Evolutionary conservation across 2,113 vertebrate species (phyloP).

Genomic region (Calonectris borealis): DNA sequence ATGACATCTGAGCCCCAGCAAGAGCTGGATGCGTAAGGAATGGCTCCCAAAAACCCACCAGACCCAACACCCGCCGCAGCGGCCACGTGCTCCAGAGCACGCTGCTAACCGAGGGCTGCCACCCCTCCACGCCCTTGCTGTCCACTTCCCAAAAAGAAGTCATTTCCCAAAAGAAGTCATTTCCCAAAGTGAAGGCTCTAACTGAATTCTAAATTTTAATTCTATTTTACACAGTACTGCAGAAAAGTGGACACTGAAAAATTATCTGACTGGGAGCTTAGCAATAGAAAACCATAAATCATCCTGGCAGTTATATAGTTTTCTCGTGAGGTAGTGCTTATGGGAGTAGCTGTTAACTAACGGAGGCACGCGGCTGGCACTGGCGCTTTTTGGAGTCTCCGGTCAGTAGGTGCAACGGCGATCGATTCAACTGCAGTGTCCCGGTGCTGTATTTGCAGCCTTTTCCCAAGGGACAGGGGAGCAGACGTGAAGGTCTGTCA

Average conservation of each 20-base stretch:
- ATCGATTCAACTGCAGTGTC: not conserved
- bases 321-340: conserved; percentile 54
- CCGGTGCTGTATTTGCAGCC: not conserved
- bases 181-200: not conserved
- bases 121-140: not conserved
- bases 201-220: conserved; percentile 49
- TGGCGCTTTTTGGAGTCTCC: not conserved
- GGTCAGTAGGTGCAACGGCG: not conserved
- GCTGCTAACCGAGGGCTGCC: not conserved
- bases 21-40: not conserved
- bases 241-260: conserved; percentile 67
- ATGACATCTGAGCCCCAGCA: not conserved
- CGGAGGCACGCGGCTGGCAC: not conserved
- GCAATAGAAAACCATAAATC: conserved; percentile 75
- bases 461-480: not conserved
- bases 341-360: conserved; percentile 42
- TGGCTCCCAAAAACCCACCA: not conserved
- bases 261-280: conserved; percentile 58
- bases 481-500: not conserved
- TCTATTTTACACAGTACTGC: conserved; percentile 8
- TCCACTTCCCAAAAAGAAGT: not conserved
- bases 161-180: not conserved
- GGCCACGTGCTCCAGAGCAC: fast-evolving
- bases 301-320: conserved; percentile 70
- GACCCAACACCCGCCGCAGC: not conserved